Percentiles rank a stretch among this genome's conserved stretches.
Conservation (phyloP, 2,113 vertebrate species). For the Vulpes ferrilata region DNA sequence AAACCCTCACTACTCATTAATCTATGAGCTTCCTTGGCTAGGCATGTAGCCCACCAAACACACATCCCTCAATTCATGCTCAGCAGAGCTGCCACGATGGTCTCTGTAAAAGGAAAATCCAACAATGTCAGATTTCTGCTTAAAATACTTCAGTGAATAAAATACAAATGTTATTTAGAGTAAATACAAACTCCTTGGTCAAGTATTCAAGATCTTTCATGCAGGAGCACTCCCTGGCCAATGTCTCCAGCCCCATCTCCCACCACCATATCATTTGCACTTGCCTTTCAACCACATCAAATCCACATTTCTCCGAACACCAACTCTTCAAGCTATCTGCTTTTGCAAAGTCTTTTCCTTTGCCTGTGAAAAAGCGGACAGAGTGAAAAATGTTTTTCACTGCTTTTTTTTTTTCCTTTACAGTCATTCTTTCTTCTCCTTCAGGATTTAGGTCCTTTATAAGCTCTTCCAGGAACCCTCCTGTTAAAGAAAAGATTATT, state of each 20-base stretch:
- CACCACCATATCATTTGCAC: neutral
- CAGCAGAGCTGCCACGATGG: neutral
- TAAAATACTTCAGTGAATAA: neutral
- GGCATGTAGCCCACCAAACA: neutral
- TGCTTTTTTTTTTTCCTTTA: neutral
- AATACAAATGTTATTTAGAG: neutral
- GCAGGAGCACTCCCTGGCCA: neutral
- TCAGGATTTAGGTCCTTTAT: neutral
- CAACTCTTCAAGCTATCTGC: neutral
- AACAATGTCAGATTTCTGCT: neutral
- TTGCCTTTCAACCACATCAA: neutral
- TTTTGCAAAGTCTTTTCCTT: neutral
- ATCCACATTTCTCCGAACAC: neutral
- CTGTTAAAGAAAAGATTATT: neutral
- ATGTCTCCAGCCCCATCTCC: neutral
- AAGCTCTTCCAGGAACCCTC: neutral
- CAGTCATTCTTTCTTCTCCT: neutral
- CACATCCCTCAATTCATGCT: neutral
- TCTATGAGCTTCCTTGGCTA: neutral
- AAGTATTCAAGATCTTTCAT: neutral
- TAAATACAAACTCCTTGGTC: neutral
- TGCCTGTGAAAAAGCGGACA: neutral
- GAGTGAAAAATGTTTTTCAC: neutral
- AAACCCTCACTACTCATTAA: neutral
- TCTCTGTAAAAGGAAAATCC: neutral